Percentiles rank a stretch among this genome's conserved stretches.
These are phyloP conservation scores for Rhincodon typus DNA, from an alignment of 2,797 vertebrate genomes.

Conservation along the genomic window DNA sequence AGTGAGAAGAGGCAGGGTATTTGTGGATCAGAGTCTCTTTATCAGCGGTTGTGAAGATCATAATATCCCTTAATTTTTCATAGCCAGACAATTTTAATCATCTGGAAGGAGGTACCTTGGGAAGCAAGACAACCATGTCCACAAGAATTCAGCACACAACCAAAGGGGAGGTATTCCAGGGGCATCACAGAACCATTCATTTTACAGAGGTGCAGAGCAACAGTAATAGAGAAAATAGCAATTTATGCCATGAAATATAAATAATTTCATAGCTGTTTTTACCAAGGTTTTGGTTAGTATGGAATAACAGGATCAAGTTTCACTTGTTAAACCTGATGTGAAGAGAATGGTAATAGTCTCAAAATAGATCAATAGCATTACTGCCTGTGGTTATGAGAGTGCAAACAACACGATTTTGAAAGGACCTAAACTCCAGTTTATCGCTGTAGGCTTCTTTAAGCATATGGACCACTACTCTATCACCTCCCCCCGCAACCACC, in stretches of 20 bases:
- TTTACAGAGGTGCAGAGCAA: background rate
- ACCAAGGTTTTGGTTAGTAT: background rate
- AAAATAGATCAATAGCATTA: background rate
- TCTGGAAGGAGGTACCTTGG: background rate
- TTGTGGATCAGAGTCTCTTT: background rate
- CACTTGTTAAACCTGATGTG: background rate
- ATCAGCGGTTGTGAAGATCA: background rate
- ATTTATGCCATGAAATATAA: background rate
- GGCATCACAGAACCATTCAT: background rate
- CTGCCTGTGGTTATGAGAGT: background rate
- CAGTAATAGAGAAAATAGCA: background rate
- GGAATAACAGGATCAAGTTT: background rate
- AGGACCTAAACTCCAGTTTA: background rate
- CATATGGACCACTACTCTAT: background rate
- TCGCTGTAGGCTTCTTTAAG: background rate
- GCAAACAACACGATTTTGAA: background rate
- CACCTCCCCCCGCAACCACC: no score
- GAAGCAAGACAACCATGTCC: background rate
- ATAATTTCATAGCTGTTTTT: background rate
- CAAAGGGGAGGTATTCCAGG: background rate
- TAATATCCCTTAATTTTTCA: background rate
- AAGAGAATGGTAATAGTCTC: background rate
- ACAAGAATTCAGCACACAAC: background rate
- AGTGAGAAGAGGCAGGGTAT: background rate
- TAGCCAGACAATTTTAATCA: background rate